Evolutionary conservation across 2,888 invertebrate genomes (phyloP).

Genomic region (Leistus spinibarbis): DNA sequence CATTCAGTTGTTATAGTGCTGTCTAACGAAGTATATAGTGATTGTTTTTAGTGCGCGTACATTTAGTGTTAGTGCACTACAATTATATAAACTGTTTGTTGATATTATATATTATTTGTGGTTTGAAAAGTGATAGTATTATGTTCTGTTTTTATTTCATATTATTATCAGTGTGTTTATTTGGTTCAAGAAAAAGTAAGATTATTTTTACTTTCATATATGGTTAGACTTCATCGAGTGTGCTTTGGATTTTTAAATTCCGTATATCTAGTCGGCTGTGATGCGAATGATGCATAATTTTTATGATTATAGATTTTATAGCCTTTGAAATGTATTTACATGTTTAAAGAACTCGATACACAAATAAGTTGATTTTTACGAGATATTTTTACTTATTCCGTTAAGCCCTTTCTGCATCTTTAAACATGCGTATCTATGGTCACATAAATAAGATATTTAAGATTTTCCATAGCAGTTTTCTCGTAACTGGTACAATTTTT

Average conservation of each 20-base stretch:
- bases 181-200: not conserved
- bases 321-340: too few relatives aligned
- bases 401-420: too few relatives aligned
- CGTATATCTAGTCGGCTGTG: not conserved
- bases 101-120: not conserved
- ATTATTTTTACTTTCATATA: not conserved
- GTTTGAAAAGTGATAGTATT: not conserved
- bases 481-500: too few relatives aligned
- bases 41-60: not conserved
- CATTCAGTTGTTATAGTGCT: not conserved
- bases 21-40: not conserved
- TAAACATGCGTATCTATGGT: too few relatives aligned
- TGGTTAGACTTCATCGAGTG: too few relatives aligned
- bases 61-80: not conserved
- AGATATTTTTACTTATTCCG: too few relatives aligned
- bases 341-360: too few relatives aligned
- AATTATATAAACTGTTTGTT: not conserved
- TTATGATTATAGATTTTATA: too few relatives aligned
- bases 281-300: too few relatives aligned
- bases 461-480: too few relatives aligned
- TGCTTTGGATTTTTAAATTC: not conserved
- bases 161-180: not conserved
- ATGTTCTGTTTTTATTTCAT: not conserved
- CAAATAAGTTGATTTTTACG: too few relatives aligned
- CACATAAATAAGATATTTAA: too few relatives aligned